Evolutionary conservation across 2,888 invertebrate genomes (phyloP).

Genomic region (Drosophila atroscutellata): DNA sequence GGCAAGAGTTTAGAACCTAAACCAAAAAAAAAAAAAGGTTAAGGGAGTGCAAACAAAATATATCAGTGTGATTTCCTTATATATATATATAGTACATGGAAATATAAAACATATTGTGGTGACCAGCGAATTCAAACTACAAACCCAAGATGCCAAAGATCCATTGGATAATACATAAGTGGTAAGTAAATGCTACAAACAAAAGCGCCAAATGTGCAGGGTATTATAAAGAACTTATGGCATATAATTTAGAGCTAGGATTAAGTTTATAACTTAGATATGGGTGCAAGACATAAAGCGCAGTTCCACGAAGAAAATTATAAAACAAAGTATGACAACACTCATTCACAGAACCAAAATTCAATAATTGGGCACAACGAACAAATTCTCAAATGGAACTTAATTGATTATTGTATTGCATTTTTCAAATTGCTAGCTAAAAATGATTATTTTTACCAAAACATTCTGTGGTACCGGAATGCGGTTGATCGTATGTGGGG

Average conservation of each 20-base stretch:
- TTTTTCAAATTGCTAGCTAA: constrained; percentile 59
- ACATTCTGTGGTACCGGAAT: constrained; percentile 86
- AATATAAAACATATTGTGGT: constrained; percentile 31
- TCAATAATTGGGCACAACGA: constrained; percentile 53
- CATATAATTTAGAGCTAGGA: constrained; percentile 57
- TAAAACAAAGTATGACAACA: constrained; percentile 23
- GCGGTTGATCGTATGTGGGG: constrained; percentile 86
- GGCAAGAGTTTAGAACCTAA: constrained; percentile 70
- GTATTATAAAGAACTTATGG: constrained; percentile 46
- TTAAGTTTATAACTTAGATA: constrained; percentile 55
- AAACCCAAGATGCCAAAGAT: constrained; percentile 69
- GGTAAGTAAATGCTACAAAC: constrained; percentile 52
- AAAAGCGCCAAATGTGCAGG: constrained; percentile 60
- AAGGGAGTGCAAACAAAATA: constrained; percentile 63
- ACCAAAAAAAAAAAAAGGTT: constrained; percentile 40
- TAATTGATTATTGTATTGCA: constrained; percentile 28
- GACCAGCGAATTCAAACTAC: constrained; percentile 63
- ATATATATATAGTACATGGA: constrained; percentile 1
- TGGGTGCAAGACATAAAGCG: constrained; percentile 50
- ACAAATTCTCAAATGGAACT: constrained; percentile 42
- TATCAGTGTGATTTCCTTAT: constrained; percentile 34
- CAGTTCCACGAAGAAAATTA: constrained; percentile 14
- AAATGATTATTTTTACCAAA: constrained; percentile 84
- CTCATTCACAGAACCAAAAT: constrained; percentile 42
- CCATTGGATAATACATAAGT: constrained; percentile 37